phyloP scores from a whole-genome alignment of 1,140 invertebrate genomes.

The Atta colombica region DNA sequence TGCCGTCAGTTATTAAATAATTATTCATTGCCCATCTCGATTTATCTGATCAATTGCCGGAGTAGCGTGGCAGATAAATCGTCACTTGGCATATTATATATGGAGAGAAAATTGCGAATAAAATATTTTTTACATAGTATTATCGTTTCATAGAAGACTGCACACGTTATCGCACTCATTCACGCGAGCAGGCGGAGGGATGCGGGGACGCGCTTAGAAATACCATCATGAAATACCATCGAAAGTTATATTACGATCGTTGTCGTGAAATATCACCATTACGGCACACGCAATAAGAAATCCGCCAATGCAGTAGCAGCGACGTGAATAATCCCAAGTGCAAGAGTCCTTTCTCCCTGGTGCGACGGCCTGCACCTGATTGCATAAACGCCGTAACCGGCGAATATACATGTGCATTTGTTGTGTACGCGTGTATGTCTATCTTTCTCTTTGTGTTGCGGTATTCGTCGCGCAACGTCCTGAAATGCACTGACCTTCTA shows the following conservation, averaged over 20 bases:
- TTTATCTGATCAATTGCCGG: conserved; percentile 31
- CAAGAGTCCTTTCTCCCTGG: conserved; percentile 59
- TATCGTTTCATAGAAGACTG: conserved; percentile 8
- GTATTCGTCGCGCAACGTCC: conserved; percentile 59
- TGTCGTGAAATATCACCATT: conserved; percentile 57
- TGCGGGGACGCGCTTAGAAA: neutral
- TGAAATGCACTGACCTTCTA: conserved; percentile 77
- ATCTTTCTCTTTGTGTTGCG: neutral
- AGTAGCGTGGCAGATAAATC: neutral
- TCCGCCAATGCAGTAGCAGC: conserved; percentile 46
- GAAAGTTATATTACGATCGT: conserved; percentile 50
- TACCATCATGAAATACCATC: conserved; percentile 33
- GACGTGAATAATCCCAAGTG: conserved; percentile 60
- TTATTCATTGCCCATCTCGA: neutral
- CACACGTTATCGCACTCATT: neutral
- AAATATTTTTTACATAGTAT: conserved; percentile 2
- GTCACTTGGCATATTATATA: neutral
- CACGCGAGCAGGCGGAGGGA: neutral
- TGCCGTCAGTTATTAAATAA: neutral
- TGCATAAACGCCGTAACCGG: conserved; percentile 64
- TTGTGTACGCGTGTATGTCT: neutral
- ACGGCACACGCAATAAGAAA: conserved; percentile 50
- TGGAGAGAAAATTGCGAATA: neutral
- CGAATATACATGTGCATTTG: neutral
- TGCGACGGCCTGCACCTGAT: conserved; percentile 54